phyloP scores from a whole-genome alignment of 1,140 invertebrate genomes.

The Lepidurus arcticus region DNA sequence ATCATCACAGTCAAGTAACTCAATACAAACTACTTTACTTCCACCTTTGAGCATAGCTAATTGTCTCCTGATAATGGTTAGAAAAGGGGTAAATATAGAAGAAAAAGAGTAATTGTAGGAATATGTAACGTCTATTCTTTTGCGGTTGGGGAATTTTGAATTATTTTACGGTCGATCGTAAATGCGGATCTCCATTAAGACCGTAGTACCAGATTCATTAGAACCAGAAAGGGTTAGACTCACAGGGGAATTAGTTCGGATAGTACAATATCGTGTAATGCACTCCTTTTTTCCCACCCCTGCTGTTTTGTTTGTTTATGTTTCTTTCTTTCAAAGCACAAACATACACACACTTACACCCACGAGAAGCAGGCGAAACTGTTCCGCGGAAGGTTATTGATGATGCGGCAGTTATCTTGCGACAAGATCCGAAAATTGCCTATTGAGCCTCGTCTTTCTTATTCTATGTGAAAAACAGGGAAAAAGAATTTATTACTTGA shows the following conservation, averaged over 20 bases:
- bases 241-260: not conserved
- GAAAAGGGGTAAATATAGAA: not conserved
- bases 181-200: no score
- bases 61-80: not conserved
- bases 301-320: not conserved
- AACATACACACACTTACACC: no score
- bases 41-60: not conserved
- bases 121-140: no score
- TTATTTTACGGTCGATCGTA: no score
- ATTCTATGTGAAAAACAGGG: slow-evolving; percentile 10
- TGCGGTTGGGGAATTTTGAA: no score
- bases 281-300: not conserved
- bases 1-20: slow-evolving; percentile 15
- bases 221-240: not conserved
- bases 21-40: not conserved
- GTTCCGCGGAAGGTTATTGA: not conserved
- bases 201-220: not conserved
- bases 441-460: not conserved
- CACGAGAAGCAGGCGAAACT: no score
- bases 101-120: not conserved
- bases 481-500: not conserved
- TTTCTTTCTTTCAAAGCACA: no score
- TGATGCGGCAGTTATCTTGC: not conserved
- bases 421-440: slow-evolving; percentile 21
- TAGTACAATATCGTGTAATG: slow-evolving; percentile 18